phyloP scores from a whole-genome alignment of 2,113 vertebrate species.

The Megatriorchis doriae region DNA sequence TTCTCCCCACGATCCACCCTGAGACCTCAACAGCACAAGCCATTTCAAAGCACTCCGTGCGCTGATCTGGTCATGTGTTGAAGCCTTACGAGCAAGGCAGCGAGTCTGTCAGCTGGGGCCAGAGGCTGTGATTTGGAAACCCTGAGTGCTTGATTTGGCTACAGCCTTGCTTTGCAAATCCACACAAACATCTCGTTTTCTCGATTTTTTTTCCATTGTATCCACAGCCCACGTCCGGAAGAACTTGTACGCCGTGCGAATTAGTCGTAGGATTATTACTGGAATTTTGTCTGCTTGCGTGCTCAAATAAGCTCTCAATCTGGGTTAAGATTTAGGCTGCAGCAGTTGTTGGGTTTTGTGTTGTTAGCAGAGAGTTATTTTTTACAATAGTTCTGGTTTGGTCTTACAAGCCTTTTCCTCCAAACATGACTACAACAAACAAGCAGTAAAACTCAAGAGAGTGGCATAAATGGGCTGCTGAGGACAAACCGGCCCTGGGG shows the following conservation, averaged over 20 bases:
- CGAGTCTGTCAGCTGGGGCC: background rate
- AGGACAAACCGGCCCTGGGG: background rate
- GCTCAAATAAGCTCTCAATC: background rate
- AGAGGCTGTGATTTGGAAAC: background rate
- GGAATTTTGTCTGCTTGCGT: background rate
- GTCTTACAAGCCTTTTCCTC: background rate
- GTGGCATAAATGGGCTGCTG: background rate
- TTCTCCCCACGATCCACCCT: background rate
- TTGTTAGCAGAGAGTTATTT: background rate
- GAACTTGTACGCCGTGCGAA: background rate
- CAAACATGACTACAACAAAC: background rate
- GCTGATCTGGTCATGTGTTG: rapidly evolving
- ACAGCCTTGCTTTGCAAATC: background rate
- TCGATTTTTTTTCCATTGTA: background rate
- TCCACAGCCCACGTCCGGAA: background rate
- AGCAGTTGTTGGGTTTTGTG: background rate
- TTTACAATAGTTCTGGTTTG: background rate
- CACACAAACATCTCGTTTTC: background rate
- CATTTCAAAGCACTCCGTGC: background rate
- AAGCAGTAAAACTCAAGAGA: background rate
- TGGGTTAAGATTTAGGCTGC: background rate
- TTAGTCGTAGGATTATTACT: background rate
- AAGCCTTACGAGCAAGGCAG: background rate
- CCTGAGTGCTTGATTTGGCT: background rate
- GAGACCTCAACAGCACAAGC: background rate